Evolutionary conservation across 23 tunicate species (phyloP).

Genomic region (Clavelina lepadiformis): DNA sequence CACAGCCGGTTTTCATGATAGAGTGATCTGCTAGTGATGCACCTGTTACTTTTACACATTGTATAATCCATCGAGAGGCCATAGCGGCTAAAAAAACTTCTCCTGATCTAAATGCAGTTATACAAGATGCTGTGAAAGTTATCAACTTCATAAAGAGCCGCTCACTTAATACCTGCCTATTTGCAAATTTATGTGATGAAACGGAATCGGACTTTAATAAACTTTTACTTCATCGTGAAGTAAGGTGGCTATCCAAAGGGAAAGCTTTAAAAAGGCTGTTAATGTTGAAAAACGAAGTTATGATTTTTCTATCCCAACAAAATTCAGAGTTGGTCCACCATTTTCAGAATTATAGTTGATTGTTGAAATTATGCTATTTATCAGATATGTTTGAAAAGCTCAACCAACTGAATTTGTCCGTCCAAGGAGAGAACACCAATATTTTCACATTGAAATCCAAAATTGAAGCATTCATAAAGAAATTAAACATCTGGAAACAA

Average conservation of each 20-base stretch:
- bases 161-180: conserved; percentile 39
- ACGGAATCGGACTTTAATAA: conserved; percentile 33
- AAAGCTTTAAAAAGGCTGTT: conserved; percentile 38
- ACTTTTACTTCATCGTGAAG: conserved; percentile 46
- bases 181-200: conserved; percentile 54
- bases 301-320: conserved; percentile 13
- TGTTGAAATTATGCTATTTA: conserved; percentile 47
- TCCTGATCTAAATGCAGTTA: conserved; percentile 11
- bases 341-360: conserved; percentile 24
- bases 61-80: conserved; percentile 39
- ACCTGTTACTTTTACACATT: conserved; percentile 57
- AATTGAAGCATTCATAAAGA: conserved; percentile 40
- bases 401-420: conserved; percentile 33
- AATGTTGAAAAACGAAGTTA: conserved; percentile 33
- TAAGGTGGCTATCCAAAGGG: conserved; percentile 49
- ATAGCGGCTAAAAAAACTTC: conserved; percentile 24
- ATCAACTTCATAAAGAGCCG: conserved; percentile 27
- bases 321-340: conserved; percentile 38
- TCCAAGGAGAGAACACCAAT: conserved; percentile 39
- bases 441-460: conserved; percentile 28
- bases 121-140: conserved; percentile 41
- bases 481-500: conserved; percentile 31
- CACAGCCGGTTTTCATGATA: no score
- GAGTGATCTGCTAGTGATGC: conserved; percentile 29
- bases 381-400: conserved; percentile 47